Base-by-base conservation (phyloP, 2,888 invertebrate species). In the Candidula unifasciata region DNA sequence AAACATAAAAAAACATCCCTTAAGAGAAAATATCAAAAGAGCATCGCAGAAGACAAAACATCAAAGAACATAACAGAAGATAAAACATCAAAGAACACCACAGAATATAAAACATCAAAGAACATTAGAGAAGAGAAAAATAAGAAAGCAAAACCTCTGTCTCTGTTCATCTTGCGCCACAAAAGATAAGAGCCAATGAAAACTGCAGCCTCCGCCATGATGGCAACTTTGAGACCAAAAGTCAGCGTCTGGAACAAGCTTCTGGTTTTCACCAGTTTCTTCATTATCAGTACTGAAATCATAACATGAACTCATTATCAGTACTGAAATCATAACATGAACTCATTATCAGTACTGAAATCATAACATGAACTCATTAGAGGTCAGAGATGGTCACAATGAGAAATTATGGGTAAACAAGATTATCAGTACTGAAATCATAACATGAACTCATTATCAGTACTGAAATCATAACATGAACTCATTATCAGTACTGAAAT, bases 81-180 rank as follows among this genome's bases (percentile, higher is more conserved):
- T n/a, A n/a, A n/a, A n/a, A n/a, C n/a, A n/a, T n/a, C n/a, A n/a
- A n/a, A n/a, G n/a, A n/a, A n/a, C n/a, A n/a, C n/a, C n/a, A n/a
- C n/a, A n/a, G n/a, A n/a, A n/a, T n/a, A 68, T 68, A 68, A 68
- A 30, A 68, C n/a, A 37, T 35, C 2, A 8, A 35, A 24, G 33
- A 18, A 35, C 18, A 37, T 73, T 24, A 37, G 52, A 74, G 27
- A 33, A 3, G 18, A 2, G 30, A 21, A 54, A 2, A 37, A 2
- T 52, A 30, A 10, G 30, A 30, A 1, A 35, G 8, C 3, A 16
- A 8, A 66, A 79, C 82, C 82, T 82, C n/a, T 54, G 37, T 82
- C 82, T 37, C 21, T 57, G 44, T 82, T 82, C 82, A 82, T 82
- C 44, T 64, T 73, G 24, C 64, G 30, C 82, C 82, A 82, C 2